phyloP scores from a whole-genome alignment of 53 echinoderm and acorn worm genomes.

The Henricia sp. region DNA sequence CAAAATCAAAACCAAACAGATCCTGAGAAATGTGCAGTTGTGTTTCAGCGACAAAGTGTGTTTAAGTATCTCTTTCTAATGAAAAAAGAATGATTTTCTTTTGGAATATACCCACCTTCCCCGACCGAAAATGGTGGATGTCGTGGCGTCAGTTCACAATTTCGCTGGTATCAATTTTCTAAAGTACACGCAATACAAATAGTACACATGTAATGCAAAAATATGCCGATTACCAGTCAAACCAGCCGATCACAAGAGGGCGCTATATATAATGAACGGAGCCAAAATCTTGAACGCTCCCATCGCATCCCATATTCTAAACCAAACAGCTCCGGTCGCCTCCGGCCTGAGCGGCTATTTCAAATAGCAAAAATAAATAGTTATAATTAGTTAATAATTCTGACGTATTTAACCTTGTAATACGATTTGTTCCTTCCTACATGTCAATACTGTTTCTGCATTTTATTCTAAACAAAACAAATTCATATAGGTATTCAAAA shows the following conservation, averaged over 20 bases:
- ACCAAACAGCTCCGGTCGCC: too few relatives aligned
- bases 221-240: slow-evolving; percentile 39
- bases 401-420: too few relatives aligned
- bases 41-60: neutral
- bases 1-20: neutral
- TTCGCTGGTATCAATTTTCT: slow-evolving; percentile 16
- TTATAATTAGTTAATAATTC: too few relatives aligned
- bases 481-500: too few relatives aligned
- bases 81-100: slow-evolving; percentile 8
- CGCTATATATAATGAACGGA: too few relatives aligned
- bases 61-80: neutral
- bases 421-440: too few relatives aligned
- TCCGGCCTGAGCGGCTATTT: too few relatives aligned
- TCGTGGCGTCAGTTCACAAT: slow-evolving; percentile 63
- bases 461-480: too few relatives aligned
- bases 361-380: too few relatives aligned
- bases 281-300: too few relatives aligned
- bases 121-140: slow-evolving; percentile 15
- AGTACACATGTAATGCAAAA: neutral
- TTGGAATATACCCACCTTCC: slow-evolving; percentile 11
- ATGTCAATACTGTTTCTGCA: too few relatives aligned
- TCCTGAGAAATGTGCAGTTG: slow-evolving; percentile 23
- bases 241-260: slow-evolving; percentile 27
- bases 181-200: neutral
- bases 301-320: too few relatives aligned